Conservation (phyloP, 2,113 vertebrate species). For the Echinops telfairi region DNA sequence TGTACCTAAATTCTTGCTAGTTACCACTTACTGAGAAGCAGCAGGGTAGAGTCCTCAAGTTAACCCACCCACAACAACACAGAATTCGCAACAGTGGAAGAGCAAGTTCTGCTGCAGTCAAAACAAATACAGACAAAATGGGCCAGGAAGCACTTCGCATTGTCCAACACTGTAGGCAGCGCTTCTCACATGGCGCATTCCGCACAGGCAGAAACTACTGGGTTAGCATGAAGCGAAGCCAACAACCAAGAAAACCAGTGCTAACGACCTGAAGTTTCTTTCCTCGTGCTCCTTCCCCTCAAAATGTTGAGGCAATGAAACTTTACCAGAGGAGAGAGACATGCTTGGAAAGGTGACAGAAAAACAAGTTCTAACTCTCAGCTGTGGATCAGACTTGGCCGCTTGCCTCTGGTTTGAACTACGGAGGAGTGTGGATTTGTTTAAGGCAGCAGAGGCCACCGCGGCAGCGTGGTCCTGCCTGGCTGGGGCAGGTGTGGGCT, state of each 20-base stretch:
- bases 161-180: slow-evolving; percentile 60
- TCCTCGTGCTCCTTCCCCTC: slow-evolving; percentile 62
- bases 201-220: slow-evolving; percentile 54
- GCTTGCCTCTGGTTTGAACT: slow-evolving; percentile 28
- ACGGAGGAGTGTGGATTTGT: slow-evolving; percentile 2
- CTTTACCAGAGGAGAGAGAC: slow-evolving; percentile 25
- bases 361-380: slow-evolving; percentile 78
- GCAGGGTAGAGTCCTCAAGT: slow-evolving; percentile 55
- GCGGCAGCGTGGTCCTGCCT: background rate
- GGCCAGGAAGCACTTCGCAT: slow-evolving; percentile 48
- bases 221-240: slow-evolving; percentile 55
- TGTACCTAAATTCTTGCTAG: background rate
- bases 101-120: slow-evolving; percentile 78
- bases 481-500: background rate
- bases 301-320: slow-evolving; percentile 70
- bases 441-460: slow-evolving; percentile 13
- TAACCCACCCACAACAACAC: slow-evolving; percentile 58
- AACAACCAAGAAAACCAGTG: slow-evolving; percentile 47
- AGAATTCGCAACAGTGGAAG: slow-evolving; percentile 68
- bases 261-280: background rate
- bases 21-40: slow-evolving; percentile 7
- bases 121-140: slow-evolving; percentile 73
- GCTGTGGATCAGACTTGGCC: slow-evolving; percentile 70
- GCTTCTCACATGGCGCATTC: slow-evolving; percentile 57
- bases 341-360: slow-evolving; percentile 72